Evolutionary conservation across 2,797 vertebrate genomes (phyloP).

Genomic region (Limosa lapponica): DNA sequence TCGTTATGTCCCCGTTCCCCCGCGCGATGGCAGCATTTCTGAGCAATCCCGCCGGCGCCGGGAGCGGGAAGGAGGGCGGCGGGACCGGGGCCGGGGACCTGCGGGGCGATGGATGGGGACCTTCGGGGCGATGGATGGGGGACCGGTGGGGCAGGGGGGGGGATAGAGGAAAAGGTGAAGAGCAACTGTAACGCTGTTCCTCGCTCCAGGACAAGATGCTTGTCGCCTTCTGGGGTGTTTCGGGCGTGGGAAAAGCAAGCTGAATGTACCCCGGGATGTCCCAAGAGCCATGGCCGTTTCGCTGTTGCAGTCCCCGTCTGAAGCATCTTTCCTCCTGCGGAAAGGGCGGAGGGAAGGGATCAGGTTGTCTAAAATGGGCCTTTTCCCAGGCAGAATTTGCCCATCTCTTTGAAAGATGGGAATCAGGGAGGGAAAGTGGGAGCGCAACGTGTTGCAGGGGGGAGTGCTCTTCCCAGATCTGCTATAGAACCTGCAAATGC

Average conservation of each 20-base stretch:
- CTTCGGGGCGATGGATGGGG: background rate
- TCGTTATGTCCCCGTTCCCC: background rate
- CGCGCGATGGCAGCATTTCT: slow-evolving; percentile 38
- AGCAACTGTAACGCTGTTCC: fast-evolving
- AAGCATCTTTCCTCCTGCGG: fast-evolving
- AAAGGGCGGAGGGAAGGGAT: fast-evolving
- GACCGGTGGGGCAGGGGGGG: background rate
- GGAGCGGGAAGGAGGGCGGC: too few relatives aligned
- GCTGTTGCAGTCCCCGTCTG: fast-evolving
- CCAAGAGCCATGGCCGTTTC: fast-evolving
- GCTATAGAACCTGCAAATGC: background rate
- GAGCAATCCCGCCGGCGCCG: background rate
- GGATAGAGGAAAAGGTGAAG: background rate
- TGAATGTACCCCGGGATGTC: fast-evolving
- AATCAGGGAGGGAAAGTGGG: background rate
- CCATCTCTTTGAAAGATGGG: background rate
- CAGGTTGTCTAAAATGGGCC: fast-evolving
- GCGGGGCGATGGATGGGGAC: too few relatives aligned
- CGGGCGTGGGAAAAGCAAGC: fast-evolving
- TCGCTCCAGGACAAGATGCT: background rate
- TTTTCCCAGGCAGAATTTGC: background rate
- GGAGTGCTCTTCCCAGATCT: too few relatives aligned
- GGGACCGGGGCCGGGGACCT: fast-evolving
- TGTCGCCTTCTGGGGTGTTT: background rate
- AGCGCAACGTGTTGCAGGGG: fast-evolving